Percentiles rank a stretch among this genome's conserved stretches.
Conservation (phyloP, 2,797 vertebrate species). For the Salarias fasciatus region DNA sequence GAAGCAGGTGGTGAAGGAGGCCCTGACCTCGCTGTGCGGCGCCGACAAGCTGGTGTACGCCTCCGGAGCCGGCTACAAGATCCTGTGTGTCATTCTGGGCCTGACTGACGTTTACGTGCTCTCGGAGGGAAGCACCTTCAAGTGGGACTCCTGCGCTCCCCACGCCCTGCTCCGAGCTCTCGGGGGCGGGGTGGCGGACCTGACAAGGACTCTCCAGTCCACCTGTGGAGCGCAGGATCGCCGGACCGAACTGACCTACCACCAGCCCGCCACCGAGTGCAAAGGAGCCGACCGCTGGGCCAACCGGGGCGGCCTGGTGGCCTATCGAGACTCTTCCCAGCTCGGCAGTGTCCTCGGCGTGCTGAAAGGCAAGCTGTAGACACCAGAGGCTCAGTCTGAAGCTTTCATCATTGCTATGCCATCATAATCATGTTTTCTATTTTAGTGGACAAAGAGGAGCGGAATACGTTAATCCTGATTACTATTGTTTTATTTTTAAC, state of each 20-base stretch:
- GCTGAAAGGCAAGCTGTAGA: slow-evolving; percentile 75
- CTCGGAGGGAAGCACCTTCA: slow-evolving; percentile 91
- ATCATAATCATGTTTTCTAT: slow-evolving; percentile 45
- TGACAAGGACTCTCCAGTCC: slow-evolving; percentile 73
- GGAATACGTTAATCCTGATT: slow-evolving; percentile 47
- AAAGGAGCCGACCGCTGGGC: slow-evolving; percentile 87
- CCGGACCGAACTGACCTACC: slow-evolving; percentile 84
- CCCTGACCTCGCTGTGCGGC: slow-evolving; percentile 75
- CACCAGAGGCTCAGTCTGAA: slow-evolving; percentile 1
- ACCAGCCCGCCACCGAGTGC: slow-evolving; percentile 69
- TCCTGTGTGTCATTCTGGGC: slow-evolving; percentile 89
- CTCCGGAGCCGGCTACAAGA: slow-evolving; percentile 90
- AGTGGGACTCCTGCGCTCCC: slow-evolving; percentile 91
- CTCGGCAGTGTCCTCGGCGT: slow-evolving; percentile 60
- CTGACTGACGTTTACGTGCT: slow-evolving; percentile 87
- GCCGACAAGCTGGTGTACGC: slow-evolving; percentile 79
- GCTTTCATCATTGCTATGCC: slow-evolving; percentile 21
- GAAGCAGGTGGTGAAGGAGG: slow-evolving; percentile 79
- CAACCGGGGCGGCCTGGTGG: slow-evolving; percentile 88
- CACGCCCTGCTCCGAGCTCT: slow-evolving; percentile 88
- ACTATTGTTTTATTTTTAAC: slow-evolving; percentile 40
- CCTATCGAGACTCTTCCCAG: slow-evolving; percentile 79
- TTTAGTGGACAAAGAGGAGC: background rate
- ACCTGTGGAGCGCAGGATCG: slow-evolving; percentile 36
- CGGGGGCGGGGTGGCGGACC: slow-evolving; percentile 86